Conservation (phyloP, 2,113 vertebrate species). For the Chaetodon auriga region DNA sequence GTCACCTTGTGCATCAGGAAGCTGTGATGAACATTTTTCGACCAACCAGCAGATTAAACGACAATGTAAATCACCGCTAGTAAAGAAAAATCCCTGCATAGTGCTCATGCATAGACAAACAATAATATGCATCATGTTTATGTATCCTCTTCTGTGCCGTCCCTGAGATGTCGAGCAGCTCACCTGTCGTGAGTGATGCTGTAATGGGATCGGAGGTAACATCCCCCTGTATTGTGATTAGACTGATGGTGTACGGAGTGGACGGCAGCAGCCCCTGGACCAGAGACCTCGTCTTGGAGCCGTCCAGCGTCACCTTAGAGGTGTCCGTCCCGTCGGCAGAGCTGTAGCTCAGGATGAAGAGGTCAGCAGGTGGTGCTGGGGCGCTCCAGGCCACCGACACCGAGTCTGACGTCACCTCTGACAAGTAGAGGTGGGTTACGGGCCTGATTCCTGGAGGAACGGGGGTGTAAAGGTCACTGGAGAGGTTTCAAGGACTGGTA, state of each 20-base stretch:
- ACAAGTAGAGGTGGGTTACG: conserved; percentile 94
- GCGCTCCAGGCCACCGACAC: conserved; percentile 93
- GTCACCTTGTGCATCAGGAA: background rate
- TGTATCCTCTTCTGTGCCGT: conserved; percentile 8
- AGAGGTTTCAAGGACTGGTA: conserved; percentile 50
- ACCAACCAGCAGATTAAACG: no score
- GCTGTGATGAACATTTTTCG: no score
- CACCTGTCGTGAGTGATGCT: conserved; percentile 94
- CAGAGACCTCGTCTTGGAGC: conserved; percentile 88
- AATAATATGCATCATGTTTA: background rate
- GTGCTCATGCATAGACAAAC: background rate
- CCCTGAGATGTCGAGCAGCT: conserved; percentile 45
- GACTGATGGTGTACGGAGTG: conserved; percentile 91
- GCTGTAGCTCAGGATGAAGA: conserved; percentile 92
- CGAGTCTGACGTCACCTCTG: conserved; percentile 92
- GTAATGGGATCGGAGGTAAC: conserved; percentile 90
- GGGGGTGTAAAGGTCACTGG: conserved; percentile 59
- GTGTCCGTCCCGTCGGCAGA: conserved; percentile 86
- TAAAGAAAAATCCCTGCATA: background rate
- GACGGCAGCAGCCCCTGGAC: conserved; percentile 90
- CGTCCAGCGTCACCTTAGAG: conserved; percentile 89
- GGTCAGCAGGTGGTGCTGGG: conserved; percentile 93
- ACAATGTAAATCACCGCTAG: background rate
- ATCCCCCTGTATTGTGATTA: conserved; percentile 91
- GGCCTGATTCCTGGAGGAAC: conserved; percentile 91